Conservation (phyloP, 2,797 vertebrate species). For the Poecilia wingei region DNA sequence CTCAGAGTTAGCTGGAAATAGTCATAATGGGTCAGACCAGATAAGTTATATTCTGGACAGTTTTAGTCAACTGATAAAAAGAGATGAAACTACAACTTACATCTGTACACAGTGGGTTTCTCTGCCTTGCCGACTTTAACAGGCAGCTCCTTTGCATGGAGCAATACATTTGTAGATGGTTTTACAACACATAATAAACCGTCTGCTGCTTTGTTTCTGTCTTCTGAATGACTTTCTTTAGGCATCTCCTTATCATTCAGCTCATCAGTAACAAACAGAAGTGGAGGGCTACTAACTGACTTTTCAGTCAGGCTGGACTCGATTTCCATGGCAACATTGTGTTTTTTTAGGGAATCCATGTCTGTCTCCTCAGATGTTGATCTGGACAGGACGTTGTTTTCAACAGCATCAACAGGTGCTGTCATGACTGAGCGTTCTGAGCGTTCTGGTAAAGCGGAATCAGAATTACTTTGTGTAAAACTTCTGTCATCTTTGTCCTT, state of each 20-base stretch:
- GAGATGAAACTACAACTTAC: conserved; percentile 61
- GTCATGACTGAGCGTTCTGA: conserved; percentile 66
- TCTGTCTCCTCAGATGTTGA: conserved; percentile 49
- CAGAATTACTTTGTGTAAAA: conserved; percentile 11
- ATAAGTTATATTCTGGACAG: conserved; percentile 1
- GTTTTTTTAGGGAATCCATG: conserved; percentile 31
- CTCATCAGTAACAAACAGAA: conserved; percentile 4
- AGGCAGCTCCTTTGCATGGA: conserved; percentile 41
- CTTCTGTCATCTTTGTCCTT: conserved; percentile 18
- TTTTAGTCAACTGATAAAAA: background rate
- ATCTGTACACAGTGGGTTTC: conserved; percentile 67
- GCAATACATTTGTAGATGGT: conserved; percentile 35
- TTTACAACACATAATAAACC: conserved; percentile 1
- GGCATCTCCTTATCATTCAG: background rate
- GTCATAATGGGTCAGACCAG: background rate
- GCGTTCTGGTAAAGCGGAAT: conserved; percentile 35
- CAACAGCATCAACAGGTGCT: conserved; percentile 58
- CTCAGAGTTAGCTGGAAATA: conserved; percentile 63
- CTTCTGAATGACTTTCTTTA: conserved; percentile 22
- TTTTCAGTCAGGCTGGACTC: conserved; percentile 5
- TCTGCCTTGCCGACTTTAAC: conserved; percentile 53
- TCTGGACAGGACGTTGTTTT: conserved; percentile 60
- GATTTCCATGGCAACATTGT: conserved; percentile 23
- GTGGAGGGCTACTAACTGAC: conserved; percentile 29
- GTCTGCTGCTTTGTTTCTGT: conserved; percentile 35